Base-by-base conservation (phyloP, 2,888 invertebrate genomes). In the Chrysina gloriosa region DNA sequence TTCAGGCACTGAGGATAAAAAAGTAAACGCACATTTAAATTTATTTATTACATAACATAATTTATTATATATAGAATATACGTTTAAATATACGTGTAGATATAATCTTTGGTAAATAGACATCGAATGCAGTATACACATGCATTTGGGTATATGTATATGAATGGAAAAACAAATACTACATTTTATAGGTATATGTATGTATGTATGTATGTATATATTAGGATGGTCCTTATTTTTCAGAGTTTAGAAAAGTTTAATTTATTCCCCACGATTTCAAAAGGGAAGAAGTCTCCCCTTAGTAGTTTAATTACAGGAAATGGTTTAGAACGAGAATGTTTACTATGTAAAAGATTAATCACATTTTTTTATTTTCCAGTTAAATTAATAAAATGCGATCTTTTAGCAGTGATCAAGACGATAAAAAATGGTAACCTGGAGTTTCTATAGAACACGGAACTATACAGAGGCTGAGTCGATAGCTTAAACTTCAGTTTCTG, bases 51-150 rank as follows among this genome's bases (percentile, higher is more conserved):
- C 39, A 50, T 52, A 42, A 56, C 47, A 66, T 66, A 47, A 66
- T 48, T 48, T 66, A 56, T 31, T 29, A 16, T 61, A 42, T 42
- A 16, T 42, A 61, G n/a, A 36, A 4, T 36, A 11, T 56, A 36
- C 2, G 34, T 23, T 56, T 48, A 48, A 23, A 42, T 61, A 61
- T 61, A 39, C 11, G 39, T 39, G 42, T 11, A 42, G 25, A 61
- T 61, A 61, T 61, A 58, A 61, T 61, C 58, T 61, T 61, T 61
- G 58, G 58, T 27, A 61, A 61, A 45, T 61, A 61, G 58, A 61
- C 42, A 61, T 61, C 42, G 58, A 61, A 61, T 61, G 42, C 42
- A 42, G 42, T 61, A 61, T 61, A 61, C 42, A 61, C 58, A 61
- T 61, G 58, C 58, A 27, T 11, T 39, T 61, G 29, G 6, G 45